These are phyloP conservation scores for Elgonia sp. DNA, from an alignment of 2,888 invertebrate species.

Conservation along the genomic window DNA sequence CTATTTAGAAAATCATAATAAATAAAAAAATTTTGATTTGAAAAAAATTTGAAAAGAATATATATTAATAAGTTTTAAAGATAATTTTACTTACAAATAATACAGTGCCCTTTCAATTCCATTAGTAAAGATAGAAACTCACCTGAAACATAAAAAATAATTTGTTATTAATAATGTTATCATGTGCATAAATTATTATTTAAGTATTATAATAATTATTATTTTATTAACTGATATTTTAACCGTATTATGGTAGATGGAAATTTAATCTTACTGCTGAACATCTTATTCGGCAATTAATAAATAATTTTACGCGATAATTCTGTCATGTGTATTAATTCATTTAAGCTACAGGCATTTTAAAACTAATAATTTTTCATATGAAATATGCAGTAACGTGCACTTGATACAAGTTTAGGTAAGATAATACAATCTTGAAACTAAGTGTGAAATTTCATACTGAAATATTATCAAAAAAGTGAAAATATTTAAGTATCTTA, in stretches of 20 bases:
- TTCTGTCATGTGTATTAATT: constrained; percentile 38
- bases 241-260: no score
- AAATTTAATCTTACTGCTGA: no score
- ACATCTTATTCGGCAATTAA: no score
- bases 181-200: no score
- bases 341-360: constrained; percentile 44
- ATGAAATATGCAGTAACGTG: constrained; percentile 16
- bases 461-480: constrained; percentile 31
- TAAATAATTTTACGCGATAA: no score
- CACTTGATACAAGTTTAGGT: constrained; percentile 41
- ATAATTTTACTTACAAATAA: neutral
- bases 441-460: constrained; percentile 48
- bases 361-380: constrained; percentile 35
- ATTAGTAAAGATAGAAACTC: neutral
- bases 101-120: neutral
- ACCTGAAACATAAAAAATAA: constrained; percentile 8
- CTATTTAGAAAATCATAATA: neutral
- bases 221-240: no score
- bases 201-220: no score
- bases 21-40: no score
- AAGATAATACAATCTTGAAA: constrained; percentile 56
- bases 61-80: neutral
- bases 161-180: neutral
- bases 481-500: constrained; percentile 29
- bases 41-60: no score